Conservation (phyloP, 2,797 vertebrate species). For the Paratrypauchen microcephalus region DNA sequence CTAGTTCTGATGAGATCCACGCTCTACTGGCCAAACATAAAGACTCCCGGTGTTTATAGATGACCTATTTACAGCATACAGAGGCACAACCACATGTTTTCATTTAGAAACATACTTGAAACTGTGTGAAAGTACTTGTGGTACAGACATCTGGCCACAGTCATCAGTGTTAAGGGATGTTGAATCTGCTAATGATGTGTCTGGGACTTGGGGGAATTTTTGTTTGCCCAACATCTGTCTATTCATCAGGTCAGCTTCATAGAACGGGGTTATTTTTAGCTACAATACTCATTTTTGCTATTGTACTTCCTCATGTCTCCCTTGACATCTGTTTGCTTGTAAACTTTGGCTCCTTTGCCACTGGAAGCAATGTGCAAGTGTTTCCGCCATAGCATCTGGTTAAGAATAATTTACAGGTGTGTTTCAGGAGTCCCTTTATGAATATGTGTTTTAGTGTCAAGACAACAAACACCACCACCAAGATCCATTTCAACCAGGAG, state of each 20-base stretch:
- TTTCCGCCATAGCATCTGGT: slow-evolving; percentile 49
- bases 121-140: slow-evolving; percentile 27
- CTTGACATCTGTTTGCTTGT: slow-evolving; percentile 43
- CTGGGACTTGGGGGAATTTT: slow-evolving; percentile 21
- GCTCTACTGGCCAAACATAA: slow-evolving; percentile 62
- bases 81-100: slow-evolving; percentile 25
- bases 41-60: slow-evolving; percentile 51
- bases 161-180: slow-evolving; percentile 23
- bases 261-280: slow-evolving; percentile 55
- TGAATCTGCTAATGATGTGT: slow-evolving; percentile 25
- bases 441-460: slow-evolving; percentile 1
- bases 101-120: slow-evolving; percentile 13
- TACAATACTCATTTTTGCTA: slow-evolving; percentile 21
- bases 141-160: slow-evolving; percentile 39
- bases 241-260: slow-evolving; percentile 50
- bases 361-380: slow-evolving; percentile 33
- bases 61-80: slow-evolving; percentile 60
- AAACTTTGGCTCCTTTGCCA: slow-evolving; percentile 24
- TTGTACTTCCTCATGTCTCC: slow-evolving; percentile 29
- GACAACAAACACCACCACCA: slow-evolving; percentile 4
- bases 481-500: background rate
- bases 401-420: slow-evolving; percentile 38
- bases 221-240: slow-evolving; percentile 62
- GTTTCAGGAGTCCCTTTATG: slow-evolving; percentile 10
- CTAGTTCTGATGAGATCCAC: slow-evolving; percentile 38